phyloP scores from a whole-genome alignment of 1,140 invertebrate genomes.

The Ceratosolen fusciceps region DNA sequence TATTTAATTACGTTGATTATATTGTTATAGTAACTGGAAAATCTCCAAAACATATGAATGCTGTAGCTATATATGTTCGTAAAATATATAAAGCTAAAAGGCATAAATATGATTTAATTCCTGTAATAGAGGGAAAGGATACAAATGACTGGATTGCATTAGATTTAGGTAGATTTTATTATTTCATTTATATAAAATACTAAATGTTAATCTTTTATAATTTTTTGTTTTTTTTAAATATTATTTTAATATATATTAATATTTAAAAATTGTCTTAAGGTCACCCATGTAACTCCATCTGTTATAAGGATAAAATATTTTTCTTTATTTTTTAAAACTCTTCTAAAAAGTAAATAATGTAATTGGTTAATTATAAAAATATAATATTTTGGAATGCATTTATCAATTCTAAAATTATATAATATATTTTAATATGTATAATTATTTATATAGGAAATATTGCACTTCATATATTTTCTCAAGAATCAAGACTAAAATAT shows the following conservation, averaged over 20 bases:
- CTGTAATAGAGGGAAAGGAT: conserved; percentile 83
- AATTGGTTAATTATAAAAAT: conserved; percentile 23
- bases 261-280: no score
- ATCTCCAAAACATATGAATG: conserved; percentile 82
- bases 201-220: no score
- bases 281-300: no score
- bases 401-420: conserved; percentile 20
- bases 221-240: no score
- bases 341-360: no score
- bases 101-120: conserved; percentile 76
- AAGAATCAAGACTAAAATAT: conserved; percentile 79
- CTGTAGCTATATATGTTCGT: conserved; percentile 82
- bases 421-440: conserved; percentile 42
- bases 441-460: conserved; percentile 82
- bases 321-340: no score
- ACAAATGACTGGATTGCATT: conserved; percentile 89
- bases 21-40: conserved; percentile 83
- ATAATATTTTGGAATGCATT: not conserved
- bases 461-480: conserved; percentile 88
- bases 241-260: no score
- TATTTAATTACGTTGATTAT: conserved; percentile 86
- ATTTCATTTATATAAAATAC: no score
- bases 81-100: conserved; percentile 86
- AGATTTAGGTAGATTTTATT: conserved; percentile 81
- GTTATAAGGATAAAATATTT: no score